Percentiles rank a stretch among this genome's conserved stretches.
Conservation (phyloP, 2,888 invertebrate species). For the Lingula anatina region DNA sequence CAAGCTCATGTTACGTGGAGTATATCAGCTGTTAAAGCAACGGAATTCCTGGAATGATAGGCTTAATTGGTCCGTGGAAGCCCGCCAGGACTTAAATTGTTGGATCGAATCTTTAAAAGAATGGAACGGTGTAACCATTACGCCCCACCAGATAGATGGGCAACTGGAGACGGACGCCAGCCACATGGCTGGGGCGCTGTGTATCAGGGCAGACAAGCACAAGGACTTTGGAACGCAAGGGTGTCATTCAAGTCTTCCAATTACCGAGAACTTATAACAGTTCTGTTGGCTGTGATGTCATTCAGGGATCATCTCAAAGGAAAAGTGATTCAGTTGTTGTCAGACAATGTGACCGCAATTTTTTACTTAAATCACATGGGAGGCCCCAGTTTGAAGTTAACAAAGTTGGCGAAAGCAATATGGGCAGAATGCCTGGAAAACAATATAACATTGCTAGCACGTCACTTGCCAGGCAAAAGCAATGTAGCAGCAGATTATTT, state of each 20-base stretch:
- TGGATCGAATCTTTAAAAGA: background rate
- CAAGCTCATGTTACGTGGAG: background rate
- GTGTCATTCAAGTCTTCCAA: background rate
- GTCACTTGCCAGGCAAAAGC: too few species aligned
- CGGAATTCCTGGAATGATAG: background rate
- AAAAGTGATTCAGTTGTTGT: background rate
- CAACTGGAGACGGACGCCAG: background rate
- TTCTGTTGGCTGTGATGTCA: too few species aligned
- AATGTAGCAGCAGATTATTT: too few species aligned
- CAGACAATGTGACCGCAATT: background rate
- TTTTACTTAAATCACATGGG: background rate
- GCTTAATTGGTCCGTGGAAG: background rate
- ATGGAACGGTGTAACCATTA: background rate
- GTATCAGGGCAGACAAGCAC: background rate
- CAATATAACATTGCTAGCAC: too few species aligned
- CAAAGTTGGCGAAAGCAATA: background rate
- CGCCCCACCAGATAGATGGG: background rate
- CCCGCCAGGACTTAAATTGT: background rate
- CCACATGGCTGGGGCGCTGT: background rate
- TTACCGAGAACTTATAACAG: background rate
- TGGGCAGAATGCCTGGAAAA: background rate
- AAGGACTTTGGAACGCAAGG: background rate
- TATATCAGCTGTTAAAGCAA: background rate
- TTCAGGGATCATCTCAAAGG: too few species aligned
- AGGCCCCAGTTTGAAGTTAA: background rate